Conservation (phyloP, 2,888 invertebrate genomes). For the Habroteleia sp. region DNA sequence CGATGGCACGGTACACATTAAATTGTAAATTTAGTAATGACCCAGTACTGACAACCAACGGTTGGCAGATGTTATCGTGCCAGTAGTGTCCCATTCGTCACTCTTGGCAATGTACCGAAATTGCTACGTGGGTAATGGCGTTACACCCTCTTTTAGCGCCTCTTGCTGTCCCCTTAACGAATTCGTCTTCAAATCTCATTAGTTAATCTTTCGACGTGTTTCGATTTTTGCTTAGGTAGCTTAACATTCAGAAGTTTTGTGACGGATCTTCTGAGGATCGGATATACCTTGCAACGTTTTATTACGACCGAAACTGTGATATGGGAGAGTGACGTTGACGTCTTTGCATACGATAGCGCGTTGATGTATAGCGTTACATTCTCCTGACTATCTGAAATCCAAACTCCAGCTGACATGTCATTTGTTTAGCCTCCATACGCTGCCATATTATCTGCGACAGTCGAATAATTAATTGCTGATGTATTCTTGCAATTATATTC, state of each 20-base stretch:
- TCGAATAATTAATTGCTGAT: constrained; percentile 47
- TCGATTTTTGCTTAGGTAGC: constrained; percentile 6
- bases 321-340: constrained; percentile 43
- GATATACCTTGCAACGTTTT: constrained; percentile 27
- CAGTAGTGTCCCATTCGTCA: no score
- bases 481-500: constrained; percentile 45
- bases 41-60: no score
- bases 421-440: constrained; percentile 53
- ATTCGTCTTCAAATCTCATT: no score
- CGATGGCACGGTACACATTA: no score
- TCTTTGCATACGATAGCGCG: constrained; percentile 52
- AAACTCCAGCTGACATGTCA: constrained; percentile 52
- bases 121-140: no score
- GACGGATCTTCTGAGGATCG: constrained; percentile 11
- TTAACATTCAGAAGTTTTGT: constrained; percentile 4
- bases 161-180: no score
- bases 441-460: constrained; percentile 45
- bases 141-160: no score
- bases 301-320: constrained; percentile 31
- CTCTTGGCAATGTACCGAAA: no score
- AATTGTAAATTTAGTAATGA: no score
- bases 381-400: constrained; percentile 46
- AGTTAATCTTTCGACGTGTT: no score
- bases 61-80: no score
- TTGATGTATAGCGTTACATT: constrained; percentile 53